These are phyloP conservation scores for Lampris megalopsis DNA, from an alignment of 2,113 vertebrate species.

Conservation along the genomic window DNA sequence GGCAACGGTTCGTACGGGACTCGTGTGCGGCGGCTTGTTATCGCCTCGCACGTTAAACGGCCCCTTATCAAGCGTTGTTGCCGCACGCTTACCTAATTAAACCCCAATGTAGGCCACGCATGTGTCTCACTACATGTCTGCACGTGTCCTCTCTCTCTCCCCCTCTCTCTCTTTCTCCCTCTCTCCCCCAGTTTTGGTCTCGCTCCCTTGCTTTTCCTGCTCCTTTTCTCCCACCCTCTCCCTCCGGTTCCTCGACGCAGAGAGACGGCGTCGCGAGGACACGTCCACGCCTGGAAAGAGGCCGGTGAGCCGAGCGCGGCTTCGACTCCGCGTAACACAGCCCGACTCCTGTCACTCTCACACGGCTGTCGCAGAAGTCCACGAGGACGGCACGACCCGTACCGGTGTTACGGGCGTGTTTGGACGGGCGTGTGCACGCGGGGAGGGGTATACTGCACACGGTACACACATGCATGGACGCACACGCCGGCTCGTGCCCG, in stretches of 20 bases:
- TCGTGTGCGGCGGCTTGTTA: slow-evolving; percentile 7
- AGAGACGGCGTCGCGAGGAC: slow-evolving; percentile 31
- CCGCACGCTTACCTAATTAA: slow-evolving; percentile 43
- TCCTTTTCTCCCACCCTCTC: slow-evolving; percentile 33
- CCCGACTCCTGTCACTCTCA: neutral
- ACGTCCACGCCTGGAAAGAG: slow-evolving; percentile 17
- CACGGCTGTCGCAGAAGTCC: neutral
- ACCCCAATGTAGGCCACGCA: slow-evolving; percentile 46
- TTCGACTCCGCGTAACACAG: neutral
- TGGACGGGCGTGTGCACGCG: neutral
- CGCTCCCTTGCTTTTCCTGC: slow-evolving; percentile 26
- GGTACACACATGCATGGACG: slow-evolving; percentile 1
- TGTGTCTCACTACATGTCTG: slow-evolving; percentile 47
- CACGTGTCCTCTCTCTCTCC: slow-evolving; percentile 25
- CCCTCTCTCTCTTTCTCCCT: slow-evolving; percentile 30
- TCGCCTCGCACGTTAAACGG: slow-evolving; percentile 24
- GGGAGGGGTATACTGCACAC: neutral
- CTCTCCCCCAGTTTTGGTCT: slow-evolving; percentile 23
- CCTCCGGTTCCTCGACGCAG: slow-evolving; percentile 16
- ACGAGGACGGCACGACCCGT: too few relatives aligned
- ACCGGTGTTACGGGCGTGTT: neutral
- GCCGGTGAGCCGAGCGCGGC: slow-evolving; percentile 7
- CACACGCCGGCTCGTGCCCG: neutral
- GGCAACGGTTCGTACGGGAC: slow-evolving; percentile 4
- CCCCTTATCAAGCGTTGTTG: slow-evolving; percentile 45